Evolutionary conservation across 2,113 vertebrate species (phyloP).

Genomic region (Myocastor coypus): DNA sequence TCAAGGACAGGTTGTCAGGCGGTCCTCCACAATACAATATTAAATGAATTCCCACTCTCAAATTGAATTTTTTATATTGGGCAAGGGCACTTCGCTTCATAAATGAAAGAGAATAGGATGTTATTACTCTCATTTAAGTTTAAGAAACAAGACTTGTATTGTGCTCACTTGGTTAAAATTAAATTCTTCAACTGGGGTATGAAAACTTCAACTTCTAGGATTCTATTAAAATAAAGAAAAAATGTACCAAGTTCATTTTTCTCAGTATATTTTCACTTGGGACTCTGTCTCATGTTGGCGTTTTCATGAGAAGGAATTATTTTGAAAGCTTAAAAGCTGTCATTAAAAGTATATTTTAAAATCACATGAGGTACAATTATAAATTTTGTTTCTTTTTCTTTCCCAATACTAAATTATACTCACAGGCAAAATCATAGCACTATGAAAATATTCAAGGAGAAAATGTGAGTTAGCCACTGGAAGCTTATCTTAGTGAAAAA

Average conservation of each 20-base stretch:
- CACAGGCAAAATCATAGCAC: slow-evolving; percentile 59
- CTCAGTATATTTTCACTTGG: slow-evolving; percentile 8
- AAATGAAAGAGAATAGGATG: neutral
- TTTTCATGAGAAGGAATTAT: slow-evolving; percentile 62
- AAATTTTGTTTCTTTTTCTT: slow-evolving; percentile 64
- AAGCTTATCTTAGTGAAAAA: slow-evolving; percentile 60
- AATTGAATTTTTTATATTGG: neutral
- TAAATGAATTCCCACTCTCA: neutral
- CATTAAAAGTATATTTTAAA: slow-evolving; percentile 65
- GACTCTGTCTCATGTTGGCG: slow-evolving; percentile 47
- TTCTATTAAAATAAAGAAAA: slow-evolving; percentile 43
- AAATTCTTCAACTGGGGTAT: slow-evolving; percentile 50
- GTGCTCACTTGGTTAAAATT: slow-evolving; percentile 44
- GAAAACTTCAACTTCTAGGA: slow-evolving; percentile 47
- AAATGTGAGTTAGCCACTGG: slow-evolving; percentile 27
- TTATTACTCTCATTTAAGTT: slow-evolving; percentile 51
- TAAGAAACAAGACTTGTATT: slow-evolving; percentile 48
- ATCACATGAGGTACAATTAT: slow-evolving; percentile 53
- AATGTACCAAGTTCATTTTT: slow-evolving; percentile 31
- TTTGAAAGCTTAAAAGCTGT: slow-evolving; percentile 65
- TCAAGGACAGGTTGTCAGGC: too few relatives aligned
- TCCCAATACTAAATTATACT: slow-evolving; percentile 66
- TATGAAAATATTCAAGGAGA: slow-evolving; percentile 57
- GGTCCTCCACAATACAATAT: too few relatives aligned
- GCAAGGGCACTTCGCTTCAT: neutral